These are phyloP conservation scores for Drosophila sp. DNA, from an alignment of 1,140 invertebrate species.

Conservation along the genomic window DNA sequence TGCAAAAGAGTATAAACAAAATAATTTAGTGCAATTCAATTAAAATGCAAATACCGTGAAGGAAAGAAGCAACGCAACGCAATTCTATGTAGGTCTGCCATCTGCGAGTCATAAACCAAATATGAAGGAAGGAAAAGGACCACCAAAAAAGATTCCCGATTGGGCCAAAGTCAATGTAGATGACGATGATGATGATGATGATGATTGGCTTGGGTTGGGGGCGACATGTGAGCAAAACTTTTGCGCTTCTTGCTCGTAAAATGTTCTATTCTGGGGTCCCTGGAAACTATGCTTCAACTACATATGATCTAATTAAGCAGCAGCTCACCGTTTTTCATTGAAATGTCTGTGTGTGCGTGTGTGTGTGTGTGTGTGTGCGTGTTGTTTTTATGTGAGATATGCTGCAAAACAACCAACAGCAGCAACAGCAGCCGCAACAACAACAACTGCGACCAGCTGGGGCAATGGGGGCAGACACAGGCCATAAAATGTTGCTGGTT, in stretches of 20 bases:
- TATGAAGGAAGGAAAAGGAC: constrained; percentile 21
- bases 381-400: constrained; percentile 3
- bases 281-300: constrained; percentile 10
- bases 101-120: constrained; percentile 43
- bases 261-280: constrained; percentile 25
- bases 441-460: constrained; percentile 8
- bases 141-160: constrained; percentile 46
- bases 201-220: neutral
- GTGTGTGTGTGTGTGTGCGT: neutral
- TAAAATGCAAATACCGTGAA: constrained; percentile 75
- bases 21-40: constrained; percentile 76
- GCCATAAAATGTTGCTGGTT: neutral
- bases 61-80: constrained; percentile 2
- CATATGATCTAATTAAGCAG: constrained; percentile 11
- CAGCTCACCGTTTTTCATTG: neutral
- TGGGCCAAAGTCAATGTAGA: constrained; percentile 62
- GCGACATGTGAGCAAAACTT: constrained; percentile 19
- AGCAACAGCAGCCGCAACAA: neutral
- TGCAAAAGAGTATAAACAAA: constrained; percentile 52
- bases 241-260: constrained; percentile 38
- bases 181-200: constrained; percentile 4
- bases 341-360: neutral
- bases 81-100: neutral
- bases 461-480: too few species aligned
- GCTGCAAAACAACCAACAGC: neutral